A percentile compares a stretch with the other conserved stretches of the same genome.
These are phyloP conservation scores for Adelognathus sp. DNA, from an alignment of 2,888 invertebrate species.

Conservation along the genomic window DNA sequence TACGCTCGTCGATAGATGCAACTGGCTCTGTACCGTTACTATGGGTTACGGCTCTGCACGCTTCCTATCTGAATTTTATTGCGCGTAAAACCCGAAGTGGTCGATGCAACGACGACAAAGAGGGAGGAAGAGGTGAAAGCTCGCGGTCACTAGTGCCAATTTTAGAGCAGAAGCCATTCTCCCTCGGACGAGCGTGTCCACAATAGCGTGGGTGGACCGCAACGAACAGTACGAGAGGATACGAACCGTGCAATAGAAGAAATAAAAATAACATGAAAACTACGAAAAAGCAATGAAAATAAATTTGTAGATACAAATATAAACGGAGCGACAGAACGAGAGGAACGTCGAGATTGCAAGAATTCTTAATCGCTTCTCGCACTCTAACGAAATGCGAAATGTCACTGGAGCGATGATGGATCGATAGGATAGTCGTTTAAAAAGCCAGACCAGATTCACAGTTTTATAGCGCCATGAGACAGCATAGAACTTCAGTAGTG, in stretches of 20 bases:
- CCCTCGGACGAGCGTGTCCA: background rate
- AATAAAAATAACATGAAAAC: background rate
- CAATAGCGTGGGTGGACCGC: background rate
- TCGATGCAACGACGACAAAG: background rate
- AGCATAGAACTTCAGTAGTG: background rate
- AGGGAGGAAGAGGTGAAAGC: no score
- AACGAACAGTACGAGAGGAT: background rate
- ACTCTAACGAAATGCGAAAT: background rate
- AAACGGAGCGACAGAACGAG: background rate
- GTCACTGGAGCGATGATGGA: background rate
- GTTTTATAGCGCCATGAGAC: background rate
- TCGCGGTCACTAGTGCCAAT: constrained; percentile 47
- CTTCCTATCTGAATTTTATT: constrained; percentile 68
- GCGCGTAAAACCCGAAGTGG: constrained; percentile 61
- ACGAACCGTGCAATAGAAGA: background rate
- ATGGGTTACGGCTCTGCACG: background rate
- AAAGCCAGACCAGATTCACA: background rate
- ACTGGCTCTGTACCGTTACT: background rate
- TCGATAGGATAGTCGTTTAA: background rate
- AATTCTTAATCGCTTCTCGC: background rate
- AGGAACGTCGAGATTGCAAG: no score
- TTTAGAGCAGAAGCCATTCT: constrained; percentile 32
- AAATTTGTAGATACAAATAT: background rate
- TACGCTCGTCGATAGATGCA: background rate
- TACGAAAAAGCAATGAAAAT: background rate